phyloP scores from a whole-genome alignment of 2,113 vertebrate genomes.

The Hypomesus transpacificus region DNA sequence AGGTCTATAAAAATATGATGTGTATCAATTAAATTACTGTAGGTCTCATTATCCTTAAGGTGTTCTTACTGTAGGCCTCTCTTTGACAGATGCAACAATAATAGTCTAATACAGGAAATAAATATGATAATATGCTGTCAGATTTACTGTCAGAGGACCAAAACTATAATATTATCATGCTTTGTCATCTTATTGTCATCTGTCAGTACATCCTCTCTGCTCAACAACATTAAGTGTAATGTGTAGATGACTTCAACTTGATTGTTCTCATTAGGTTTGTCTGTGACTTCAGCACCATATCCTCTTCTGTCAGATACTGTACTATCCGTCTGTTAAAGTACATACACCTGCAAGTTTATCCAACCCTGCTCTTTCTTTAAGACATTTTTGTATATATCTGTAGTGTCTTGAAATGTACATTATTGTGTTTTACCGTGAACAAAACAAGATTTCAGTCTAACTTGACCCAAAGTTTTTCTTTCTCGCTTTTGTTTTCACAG shows the following conservation, averaged over 20 bases:
- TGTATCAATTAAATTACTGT: slow-evolving; percentile 49
- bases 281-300: slow-evolving; percentile 48
- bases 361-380: slow-evolving; percentile 55
- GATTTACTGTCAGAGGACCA: slow-evolving; percentile 65
- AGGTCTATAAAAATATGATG: slow-evolving; percentile 40
- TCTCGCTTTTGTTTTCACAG: slow-evolving; percentile 59
- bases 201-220: slow-evolving; percentile 38
- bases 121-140: slow-evolving; percentile 40
- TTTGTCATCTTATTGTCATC: slow-evolving; percentile 42
- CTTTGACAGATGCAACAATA: slow-evolving; percentile 34
- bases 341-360: slow-evolving; percentile 52
- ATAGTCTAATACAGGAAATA: slow-evolving; percentile 30
- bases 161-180: slow-evolving; percentile 65
- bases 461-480: slow-evolving; percentile 62
- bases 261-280: slow-evolving; percentile 42
- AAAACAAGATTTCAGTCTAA: slow-evolving; percentile 62
- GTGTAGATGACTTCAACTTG: slow-evolving; percentile 45
- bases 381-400: slow-evolving; percentile 42
- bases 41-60: slow-evolving; percentile 51
- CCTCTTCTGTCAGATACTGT: slow-evolving; percentile 44
- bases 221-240: slow-evolving; percentile 48
- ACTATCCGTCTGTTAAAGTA: slow-evolving; percentile 33
- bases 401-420: slow-evolving; percentile 57
- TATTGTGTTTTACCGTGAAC: slow-evolving; percentile 54
- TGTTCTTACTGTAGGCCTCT: slow-evolving; percentile 41